These are phyloP conservation scores for Hanleya hanleyi DNA, from an alignment of 2,888 invertebrate species.

Conservation along the genomic window DNA sequence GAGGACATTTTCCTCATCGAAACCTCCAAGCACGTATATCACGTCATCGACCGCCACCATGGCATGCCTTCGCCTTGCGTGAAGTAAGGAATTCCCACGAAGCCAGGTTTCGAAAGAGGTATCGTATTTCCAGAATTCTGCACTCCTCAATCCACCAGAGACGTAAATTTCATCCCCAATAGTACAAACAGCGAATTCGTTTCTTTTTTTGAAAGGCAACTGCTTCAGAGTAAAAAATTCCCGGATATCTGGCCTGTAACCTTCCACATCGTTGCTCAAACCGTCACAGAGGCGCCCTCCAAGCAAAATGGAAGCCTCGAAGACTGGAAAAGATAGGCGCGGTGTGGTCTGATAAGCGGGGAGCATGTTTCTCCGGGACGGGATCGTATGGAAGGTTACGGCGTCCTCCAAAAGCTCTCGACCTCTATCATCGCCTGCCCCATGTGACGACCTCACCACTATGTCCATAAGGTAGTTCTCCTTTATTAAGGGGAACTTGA, in stretches of 20 bases:
- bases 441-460: slow-evolving; percentile 48
- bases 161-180: slow-evolving; percentile 65
- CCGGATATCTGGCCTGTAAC: slow-evolving; percentile 53
- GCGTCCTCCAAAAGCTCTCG: slow-evolving; percentile 59
- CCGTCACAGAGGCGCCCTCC: slow-evolving; percentile 64
- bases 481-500: slow-evolving; percentile 61
- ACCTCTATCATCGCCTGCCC: slow-evolving; percentile 53
- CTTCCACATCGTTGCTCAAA: slow-evolving; percentile 64
- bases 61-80: slow-evolving; percentile 61
- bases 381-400: slow-evolving; percentile 58
- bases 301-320: slow-evolving; percentile 58
- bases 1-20: slow-evolving; percentile 64
- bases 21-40: slow-evolving; percentile 64
- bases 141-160: slow-evolving; percentile 62
- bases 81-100: slow-evolving; percentile 55
- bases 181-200: slow-evolving; percentile 63
- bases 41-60: slow-evolving; percentile 64
- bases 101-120: slow-evolving; percentile 63
- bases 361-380: slow-evolving; percentile 57
- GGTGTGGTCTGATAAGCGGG: slow-evolving; percentile 64
- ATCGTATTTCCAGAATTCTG: slow-evolving; percentile 68
- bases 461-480: slow-evolving; percentile 57
- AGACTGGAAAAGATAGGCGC: slow-evolving; percentile 48
- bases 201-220: slow-evolving; percentile 64
- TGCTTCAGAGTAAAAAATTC: slow-evolving; percentile 57